Evolutionary conservation across 1,140 invertebrate species (phyloP).

Genomic region (Agrilus planipennis): DNA sequence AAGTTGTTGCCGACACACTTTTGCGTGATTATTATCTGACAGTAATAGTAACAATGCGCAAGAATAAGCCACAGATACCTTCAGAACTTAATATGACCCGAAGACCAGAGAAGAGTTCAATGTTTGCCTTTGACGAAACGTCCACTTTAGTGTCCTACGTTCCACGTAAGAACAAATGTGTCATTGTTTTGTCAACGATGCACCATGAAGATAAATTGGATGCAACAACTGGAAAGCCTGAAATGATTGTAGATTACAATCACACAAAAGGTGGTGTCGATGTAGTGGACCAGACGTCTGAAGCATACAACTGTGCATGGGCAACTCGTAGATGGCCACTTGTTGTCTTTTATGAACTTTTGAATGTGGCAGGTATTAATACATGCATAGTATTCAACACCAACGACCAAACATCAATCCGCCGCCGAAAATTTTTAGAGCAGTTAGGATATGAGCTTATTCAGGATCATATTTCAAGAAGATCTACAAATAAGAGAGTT

Average conservation of each 20-base stretch:
- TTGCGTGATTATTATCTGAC: too few species aligned
- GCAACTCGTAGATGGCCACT: constrained; percentile 13
- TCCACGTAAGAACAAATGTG: constrained; percentile 20
- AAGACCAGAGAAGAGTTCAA: background rate
- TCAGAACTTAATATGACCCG: too few species aligned
- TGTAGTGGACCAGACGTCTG: constrained; percentile 33
- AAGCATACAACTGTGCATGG: constrained; percentile 18
- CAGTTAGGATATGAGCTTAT: too few species aligned
- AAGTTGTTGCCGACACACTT: too few species aligned
- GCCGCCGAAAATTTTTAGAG: too few species aligned
- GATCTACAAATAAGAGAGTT: too few species aligned
- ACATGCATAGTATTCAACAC: too few species aligned
- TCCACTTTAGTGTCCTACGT: constrained; percentile 18
- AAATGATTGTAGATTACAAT: constrained; percentile 28
- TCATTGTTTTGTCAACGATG: constrained; percentile 21
- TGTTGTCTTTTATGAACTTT: constrained; percentile 14
- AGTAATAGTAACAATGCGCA: too few species aligned
- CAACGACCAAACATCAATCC: too few species aligned
- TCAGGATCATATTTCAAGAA: too few species aligned
- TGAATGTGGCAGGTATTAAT: constrained; percentile 24
- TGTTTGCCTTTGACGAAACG: constrained; percentile 1
- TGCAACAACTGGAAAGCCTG: constrained; percentile 21
- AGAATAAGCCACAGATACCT: too few species aligned
- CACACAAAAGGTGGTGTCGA: constrained; percentile 35
- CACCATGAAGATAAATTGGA: constrained; percentile 21